Evolutionary conservation across 37 sponge, comb jelly and placozoan genomes (phyloP).

Genomic region (Diacarnus erythraeanus): DNA sequence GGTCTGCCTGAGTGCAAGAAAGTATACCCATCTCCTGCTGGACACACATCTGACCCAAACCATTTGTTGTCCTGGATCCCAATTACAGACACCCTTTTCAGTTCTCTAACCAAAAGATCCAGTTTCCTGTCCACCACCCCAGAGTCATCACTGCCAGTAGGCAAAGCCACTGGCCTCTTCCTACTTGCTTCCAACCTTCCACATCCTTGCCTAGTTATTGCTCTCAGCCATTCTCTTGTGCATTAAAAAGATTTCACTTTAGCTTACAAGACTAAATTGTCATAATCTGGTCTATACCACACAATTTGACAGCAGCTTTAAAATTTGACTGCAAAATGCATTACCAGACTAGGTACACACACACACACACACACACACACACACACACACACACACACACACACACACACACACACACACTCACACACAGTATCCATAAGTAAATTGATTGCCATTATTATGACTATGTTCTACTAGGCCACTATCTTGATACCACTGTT

Average conservation of each 20-base stretch:
- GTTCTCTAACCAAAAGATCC: slow-evolving; percentile 33
- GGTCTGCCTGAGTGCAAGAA: slow-evolving; percentile 40
- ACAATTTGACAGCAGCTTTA: too few relatives aligned
- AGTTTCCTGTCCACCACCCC: slow-evolving; percentile 31
- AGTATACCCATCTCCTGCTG: slow-evolving; percentile 27
- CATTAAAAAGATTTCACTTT: too few relatives aligned
- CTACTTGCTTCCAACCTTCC: not conserved
- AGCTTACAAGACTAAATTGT: too few relatives aligned
- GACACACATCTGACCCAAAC: slow-evolving; percentile 44
- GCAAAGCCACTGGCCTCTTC: not conserved
- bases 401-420: slow-evolving; percentile 3
- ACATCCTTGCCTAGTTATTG: too few relatives aligned
- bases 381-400: slow-evolving; percentile 1
- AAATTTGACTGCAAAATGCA: too few relatives aligned
- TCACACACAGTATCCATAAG: not conserved
- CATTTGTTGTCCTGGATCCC: slow-evolving; percentile 45
- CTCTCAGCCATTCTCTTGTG: too few relatives aligned
- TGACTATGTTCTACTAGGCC: too few relatives aligned
- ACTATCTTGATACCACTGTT: too few relatives aligned
- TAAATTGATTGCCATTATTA: too few relatives aligned
- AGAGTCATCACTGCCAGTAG: not conserved
- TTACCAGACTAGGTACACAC: not conserved
- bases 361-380: not conserved
- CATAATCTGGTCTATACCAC: too few relatives aligned
- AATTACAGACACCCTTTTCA: slow-evolving; percentile 31